Base-by-base conservation (phyloP, 2,888 invertebrate species). In the Drosophila sordidula region DNA sequence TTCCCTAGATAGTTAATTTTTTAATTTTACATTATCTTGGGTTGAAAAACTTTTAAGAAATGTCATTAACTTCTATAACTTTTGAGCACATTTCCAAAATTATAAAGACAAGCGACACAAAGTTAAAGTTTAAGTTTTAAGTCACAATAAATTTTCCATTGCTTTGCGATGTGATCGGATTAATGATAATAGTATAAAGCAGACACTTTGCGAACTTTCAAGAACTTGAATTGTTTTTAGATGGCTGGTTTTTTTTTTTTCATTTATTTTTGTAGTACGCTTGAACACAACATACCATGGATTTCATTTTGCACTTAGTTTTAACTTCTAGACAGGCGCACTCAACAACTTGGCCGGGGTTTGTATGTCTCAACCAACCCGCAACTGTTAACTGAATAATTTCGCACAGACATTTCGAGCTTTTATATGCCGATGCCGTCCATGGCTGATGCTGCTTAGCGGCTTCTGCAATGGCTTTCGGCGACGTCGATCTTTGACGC, bases 341-440 rank as follows among this genome's bases (percentile, higher is more conserved):
- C 81, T 69, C 51, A 70, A 80, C 70, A 52, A 75, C 57, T 66
- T 69, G 69, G 72, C 67, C 76, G 75, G 90, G 90, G 90, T 80
- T 89, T 89, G 87, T 91, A 80, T 82, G 80, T 86, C 88, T 89
- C 89, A 90, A 91, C 90, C 91, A 92, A 91, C 89, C 92, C 92
- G 91, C 90, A 91, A 91, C 87, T 89, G 90, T 87, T 91, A 87
- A 92, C 92, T 92, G 92, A 91, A 92, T 92, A 91, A 89, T 90
- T 92, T 91, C 80, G 89, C 86, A 87, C 79, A 85, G 82, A 82
- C 83, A 79, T 78, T 86, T 73, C 91, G 74, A 89, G 91, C 92
- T 92, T 92, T 92, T 92, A 92, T 92, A 92, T 89, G 75, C 75
- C 75, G 75, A 62, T 73, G 65, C 44, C 67, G 81, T 26, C 67